Percentiles rank a stretch among this genome's conserved stretches.
Conservation (phyloP, 1,140 invertebrate genomes). For the Pectinophora gossypiella region DNA sequence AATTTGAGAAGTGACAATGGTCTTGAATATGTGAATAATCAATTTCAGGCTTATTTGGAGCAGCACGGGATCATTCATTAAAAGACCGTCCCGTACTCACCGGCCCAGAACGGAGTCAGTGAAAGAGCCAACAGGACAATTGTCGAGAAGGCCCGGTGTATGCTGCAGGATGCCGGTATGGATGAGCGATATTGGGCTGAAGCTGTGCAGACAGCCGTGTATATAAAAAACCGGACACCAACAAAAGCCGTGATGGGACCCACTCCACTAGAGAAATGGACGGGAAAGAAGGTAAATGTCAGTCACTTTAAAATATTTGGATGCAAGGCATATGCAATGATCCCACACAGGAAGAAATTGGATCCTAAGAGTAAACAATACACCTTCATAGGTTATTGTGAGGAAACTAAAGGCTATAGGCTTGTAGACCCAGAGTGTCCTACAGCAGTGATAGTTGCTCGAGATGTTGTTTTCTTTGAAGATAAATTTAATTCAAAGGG, state of each 20-base stretch:
- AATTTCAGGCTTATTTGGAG: not conserved
- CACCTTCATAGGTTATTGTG: conserved; percentile 9
- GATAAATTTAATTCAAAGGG: not conserved
- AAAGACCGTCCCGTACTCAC: conserved; percentile 33
- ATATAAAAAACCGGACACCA: conserved; percentile 51
- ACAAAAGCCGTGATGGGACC: not conserved
- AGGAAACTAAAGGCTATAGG: conserved; percentile 9
- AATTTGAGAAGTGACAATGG: conserved; percentile 6
- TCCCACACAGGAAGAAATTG: not conserved
- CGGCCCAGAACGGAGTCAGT: conserved; percentile 58
- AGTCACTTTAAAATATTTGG: conserved; percentile 45
- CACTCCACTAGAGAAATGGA: not conserved
- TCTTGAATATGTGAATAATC: not conserved
- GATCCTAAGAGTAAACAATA: conserved; percentile 5
- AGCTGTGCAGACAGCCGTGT: conserved; percentile 54
- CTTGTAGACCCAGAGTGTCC: conserved; percentile 1
- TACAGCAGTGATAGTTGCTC: not conserved
- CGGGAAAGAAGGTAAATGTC: conserved; percentile 9
- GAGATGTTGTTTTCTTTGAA: conserved; percentile 5
- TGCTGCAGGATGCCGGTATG: conserved; percentile 51
- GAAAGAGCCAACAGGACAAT: conserved; percentile 61
- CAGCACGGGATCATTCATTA: conserved; percentile 16
- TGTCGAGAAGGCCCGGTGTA: conserved; percentile 41
- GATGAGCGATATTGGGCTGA: conserved; percentile 53
- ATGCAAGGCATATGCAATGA: not conserved